These are phyloP conservation scores for Poeciliopsis infans DNA, from an alignment of 2,797 vertebrate genomes.

Conservation along the genomic window DNA sequence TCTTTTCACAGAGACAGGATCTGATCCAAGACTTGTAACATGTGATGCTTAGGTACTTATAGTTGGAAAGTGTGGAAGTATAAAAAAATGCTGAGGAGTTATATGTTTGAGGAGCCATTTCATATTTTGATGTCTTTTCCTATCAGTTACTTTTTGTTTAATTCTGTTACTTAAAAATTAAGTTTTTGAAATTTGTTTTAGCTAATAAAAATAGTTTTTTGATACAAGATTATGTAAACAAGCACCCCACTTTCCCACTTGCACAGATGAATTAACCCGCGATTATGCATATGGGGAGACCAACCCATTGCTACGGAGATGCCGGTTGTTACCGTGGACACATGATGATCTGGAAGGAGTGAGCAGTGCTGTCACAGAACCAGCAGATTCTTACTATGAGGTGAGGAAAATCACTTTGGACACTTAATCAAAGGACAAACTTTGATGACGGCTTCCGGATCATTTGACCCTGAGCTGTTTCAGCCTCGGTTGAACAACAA, in stretches of 20 bases:
- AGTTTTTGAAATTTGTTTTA: background rate
- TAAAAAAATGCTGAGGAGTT: background rate
- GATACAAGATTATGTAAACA: background rate
- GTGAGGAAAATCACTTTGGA: constrained; percentile 52
- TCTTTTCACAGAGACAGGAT: background rate
- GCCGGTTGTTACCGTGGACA: constrained; percentile 89
- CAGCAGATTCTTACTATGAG: constrained; percentile 87
- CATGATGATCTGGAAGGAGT: constrained; percentile 77
- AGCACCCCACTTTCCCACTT: background rate
- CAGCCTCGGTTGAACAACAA: background rate
- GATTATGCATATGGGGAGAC: constrained; percentile 90
- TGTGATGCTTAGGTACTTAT: background rate
- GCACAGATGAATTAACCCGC: constrained; percentile 90
- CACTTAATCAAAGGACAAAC: background rate
- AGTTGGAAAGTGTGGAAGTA: background rate
- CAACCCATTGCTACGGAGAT: constrained; percentile 84
- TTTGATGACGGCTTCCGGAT: background rate
- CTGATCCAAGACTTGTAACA: background rate
- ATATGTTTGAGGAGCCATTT: background rate
- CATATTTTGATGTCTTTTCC: background rate
- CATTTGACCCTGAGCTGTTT: background rate
- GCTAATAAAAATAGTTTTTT: background rate
- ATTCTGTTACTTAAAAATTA: background rate
- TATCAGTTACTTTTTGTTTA: background rate
- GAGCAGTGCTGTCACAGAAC: constrained; percentile 80